Evolutionary conservation across 2,888 invertebrate genomes (phyloP).

Genomic region (Sycophila texana): DNA sequence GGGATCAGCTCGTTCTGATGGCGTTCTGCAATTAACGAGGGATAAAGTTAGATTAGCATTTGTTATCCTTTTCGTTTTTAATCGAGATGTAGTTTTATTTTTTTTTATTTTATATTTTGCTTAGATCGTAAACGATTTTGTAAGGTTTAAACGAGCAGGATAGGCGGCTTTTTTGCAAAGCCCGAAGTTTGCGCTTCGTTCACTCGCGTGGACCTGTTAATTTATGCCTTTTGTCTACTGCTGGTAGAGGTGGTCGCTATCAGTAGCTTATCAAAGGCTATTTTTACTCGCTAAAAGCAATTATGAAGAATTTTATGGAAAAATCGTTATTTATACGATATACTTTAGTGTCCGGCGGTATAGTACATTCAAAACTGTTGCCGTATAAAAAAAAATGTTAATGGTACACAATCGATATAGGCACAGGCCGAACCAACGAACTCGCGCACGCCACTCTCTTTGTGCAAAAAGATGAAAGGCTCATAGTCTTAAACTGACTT

Average conservation of each 20-base stretch:
- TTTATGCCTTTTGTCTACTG: slow-evolving; percentile 41
- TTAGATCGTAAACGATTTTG: background rate
- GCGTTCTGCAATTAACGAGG: slow-evolving; percentile 62
- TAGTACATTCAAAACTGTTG: too few species aligned
- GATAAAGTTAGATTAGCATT: background rate
- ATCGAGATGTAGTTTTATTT: too few species aligned
- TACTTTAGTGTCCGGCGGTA: too few species aligned
- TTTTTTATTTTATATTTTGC: background rate
- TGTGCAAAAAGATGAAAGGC: too few species aligned
- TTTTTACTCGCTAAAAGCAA: background rate
- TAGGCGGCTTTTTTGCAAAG: background rate
- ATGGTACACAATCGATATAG: too few species aligned
- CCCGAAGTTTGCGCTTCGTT: background rate
- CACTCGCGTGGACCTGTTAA: slow-evolving; percentile 9
- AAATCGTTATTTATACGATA: too few species aligned
- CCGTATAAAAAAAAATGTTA: too few species aligned
- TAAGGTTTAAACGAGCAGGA: too few species aligned
- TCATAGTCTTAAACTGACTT: too few species aligned
- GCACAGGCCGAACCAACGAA: too few species aligned
- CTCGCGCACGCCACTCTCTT: too few species aligned
- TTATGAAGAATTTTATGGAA: too few species aligned
- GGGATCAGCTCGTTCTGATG: slow-evolving; percentile 69
- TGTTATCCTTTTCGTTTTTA: background rate
- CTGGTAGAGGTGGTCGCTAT: background rate
- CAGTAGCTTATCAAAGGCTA: slow-evolving; percentile 19